Conservation (phyloP, 1,140 invertebrate genomes). For the Drusus annulatus region DNA sequence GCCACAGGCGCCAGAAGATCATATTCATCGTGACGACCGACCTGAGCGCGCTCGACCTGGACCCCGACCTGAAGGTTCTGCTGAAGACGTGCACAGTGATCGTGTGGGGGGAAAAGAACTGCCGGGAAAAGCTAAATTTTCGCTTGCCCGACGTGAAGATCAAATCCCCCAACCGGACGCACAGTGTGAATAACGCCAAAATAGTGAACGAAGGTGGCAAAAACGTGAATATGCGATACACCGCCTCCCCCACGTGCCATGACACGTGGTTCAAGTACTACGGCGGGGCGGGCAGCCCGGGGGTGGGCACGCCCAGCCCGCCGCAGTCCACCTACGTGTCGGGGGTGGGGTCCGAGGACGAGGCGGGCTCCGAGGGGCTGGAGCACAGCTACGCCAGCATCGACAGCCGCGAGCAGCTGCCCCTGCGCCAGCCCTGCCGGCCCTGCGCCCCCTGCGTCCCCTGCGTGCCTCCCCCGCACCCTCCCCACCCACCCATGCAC, state of each 20-base stretch:
- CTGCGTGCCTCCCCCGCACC: constrained; percentile 65
- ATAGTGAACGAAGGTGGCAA: constrained; percentile 68
- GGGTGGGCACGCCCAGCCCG: constrained; percentile 69
- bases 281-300: constrained; percentile 60
- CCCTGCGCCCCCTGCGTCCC: constrained; percentile 63
- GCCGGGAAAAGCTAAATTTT: constrained; percentile 92
- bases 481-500: constrained; percentile 60
- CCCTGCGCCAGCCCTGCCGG: constrained; percentile 64
- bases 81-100: constrained; percentile 89
- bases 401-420: constrained; percentile 69
- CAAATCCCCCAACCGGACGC: constrained; percentile 70
- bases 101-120: constrained; percentile 87
- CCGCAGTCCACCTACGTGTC: constrained; percentile 71
- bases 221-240: constrained; percentile 70
- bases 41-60: constrained; percentile 79
- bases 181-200: constrained; percentile 54
- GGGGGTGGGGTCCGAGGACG: constrained; percentile 69
- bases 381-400: constrained; percentile 71
- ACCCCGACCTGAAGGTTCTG: constrained; percentile 86
- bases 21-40: constrained; percentile 79
- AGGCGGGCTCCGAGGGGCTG: constrained; percentile 68
- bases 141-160: constrained; percentile 84
- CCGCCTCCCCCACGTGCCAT: constrained; percentile 68
- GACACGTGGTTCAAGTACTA: constrained; percentile 71
- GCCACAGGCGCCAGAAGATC: constrained; percentile 82